A percentile compares a stretch with the other conserved stretches of the same genome.
Evolutionary conservation across 2,888 invertebrate species (phyloP).

Genomic region (Scaptomyza flava): DNA sequence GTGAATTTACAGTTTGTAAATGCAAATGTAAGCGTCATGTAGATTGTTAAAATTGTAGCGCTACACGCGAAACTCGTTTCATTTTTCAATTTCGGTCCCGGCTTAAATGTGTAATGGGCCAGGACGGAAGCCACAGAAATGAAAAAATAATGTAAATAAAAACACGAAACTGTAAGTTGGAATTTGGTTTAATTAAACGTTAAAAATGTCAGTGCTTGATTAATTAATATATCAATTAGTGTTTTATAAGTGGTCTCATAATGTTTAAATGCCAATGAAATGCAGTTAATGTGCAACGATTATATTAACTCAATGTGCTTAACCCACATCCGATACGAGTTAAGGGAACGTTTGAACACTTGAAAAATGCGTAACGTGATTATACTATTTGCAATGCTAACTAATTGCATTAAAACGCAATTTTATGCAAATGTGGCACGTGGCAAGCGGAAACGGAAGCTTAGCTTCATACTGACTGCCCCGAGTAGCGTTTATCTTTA

Average conservation of each 20-base stretch:
- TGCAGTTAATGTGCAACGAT: conserved; percentile 43
- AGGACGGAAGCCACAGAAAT: neutral
- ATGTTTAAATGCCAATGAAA: conserved; percentile 50
- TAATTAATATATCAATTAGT: conserved; percentile 55
- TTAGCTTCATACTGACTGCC: conserved; percentile 41
- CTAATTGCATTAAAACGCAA: conserved; percentile 42
- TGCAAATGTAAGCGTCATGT: conserved; percentile 50
- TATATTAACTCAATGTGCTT: conserved; percentile 15
- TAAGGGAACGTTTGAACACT: neutral
- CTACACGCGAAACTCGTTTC: conserved; percentile 12
- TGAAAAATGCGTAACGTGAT: conserved; percentile 50
- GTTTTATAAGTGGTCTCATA: conserved; percentile 15
- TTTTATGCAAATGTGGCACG: conserved; percentile 1
- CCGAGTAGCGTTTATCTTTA: conserved; percentile 56
- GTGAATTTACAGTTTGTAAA: conserved; percentile 7
- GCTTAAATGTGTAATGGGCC: conserved; percentile 32
- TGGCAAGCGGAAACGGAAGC: conserved; percentile 65
- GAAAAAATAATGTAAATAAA: neutral
- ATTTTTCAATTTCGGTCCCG: conserved; percentile 37
- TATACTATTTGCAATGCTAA: conserved; percentile 65
- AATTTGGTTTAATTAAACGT: conserved; percentile 44
- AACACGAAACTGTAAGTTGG: neutral
- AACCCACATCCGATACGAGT: neutral
- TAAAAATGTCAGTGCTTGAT: conserved; percentile 20
- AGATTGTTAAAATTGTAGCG: conserved; percentile 25